phyloP scores from a whole-genome alignment of 2,797 vertebrate species.

The Sciurus vulgaris region DNA sequence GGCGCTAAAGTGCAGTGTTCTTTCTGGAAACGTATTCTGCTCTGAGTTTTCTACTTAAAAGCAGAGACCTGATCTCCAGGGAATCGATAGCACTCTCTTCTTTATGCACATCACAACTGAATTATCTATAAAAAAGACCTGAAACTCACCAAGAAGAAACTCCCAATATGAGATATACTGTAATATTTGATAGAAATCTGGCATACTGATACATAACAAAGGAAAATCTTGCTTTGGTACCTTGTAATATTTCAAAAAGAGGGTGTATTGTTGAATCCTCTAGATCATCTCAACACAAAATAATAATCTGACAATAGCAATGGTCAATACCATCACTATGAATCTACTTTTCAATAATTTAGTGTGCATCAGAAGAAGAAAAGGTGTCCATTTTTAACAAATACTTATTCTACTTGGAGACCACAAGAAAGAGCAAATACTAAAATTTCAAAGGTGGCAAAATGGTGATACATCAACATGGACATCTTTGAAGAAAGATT shows the following conservation, averaged over 20 bases:
- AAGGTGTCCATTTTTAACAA: neutral
- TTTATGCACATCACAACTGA: neutral
- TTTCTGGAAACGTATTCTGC: neutral
- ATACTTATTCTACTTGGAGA: neutral
- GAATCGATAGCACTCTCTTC: neutral
- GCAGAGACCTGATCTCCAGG: neutral
- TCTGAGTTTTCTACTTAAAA: neutral
- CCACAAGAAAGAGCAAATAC: neutral
- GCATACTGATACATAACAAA: neutral
- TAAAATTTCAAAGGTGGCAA: neutral
- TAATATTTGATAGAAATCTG: neutral
- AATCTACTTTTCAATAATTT: neutral
- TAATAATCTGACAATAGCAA: neutral
- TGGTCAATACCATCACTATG: neutral
- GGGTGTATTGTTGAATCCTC: neutral
- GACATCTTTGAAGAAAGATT: neutral
- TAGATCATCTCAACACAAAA: neutral
- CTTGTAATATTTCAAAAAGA: constrained; percentile 7
- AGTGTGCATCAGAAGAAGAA: neutral
- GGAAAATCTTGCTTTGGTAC: neutral
- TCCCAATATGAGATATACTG: neutral
- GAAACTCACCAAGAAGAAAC: neutral
- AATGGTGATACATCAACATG: neutral
- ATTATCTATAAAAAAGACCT: neutral
- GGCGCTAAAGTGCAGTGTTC: too few relatives aligned